These are phyloP conservation scores for Gorilla gorilla DNA, from an alignment of 2,113 vertebrate genomes.

Conservation along the genomic window DNA sequence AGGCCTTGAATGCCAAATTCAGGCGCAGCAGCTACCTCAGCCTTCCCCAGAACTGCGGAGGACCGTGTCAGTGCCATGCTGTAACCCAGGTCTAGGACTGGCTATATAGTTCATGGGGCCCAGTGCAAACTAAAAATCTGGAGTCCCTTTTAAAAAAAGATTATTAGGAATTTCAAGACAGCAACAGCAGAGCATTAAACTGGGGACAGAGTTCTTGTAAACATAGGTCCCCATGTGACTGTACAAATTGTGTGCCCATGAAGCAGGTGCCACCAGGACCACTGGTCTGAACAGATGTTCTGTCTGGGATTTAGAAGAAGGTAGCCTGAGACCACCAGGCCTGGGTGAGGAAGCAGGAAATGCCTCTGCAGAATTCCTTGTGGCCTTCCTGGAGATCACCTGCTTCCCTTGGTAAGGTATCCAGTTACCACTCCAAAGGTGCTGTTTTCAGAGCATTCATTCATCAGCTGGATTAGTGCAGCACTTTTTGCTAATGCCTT, in stretches of 20 bases:
- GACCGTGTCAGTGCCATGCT: background rate
- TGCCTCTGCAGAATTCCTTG: background rate
- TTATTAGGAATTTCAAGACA: background rate
- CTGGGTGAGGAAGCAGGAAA: conserved; percentile 50
- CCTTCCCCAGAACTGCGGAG: too few species aligned
- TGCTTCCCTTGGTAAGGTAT: background rate
- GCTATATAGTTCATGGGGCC: background rate
- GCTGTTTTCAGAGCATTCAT: background rate
- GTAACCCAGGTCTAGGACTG: background rate
- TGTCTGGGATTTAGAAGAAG: background rate
- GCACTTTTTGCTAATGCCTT: background rate
- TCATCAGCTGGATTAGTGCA: background rate
- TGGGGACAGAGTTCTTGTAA: background rate
- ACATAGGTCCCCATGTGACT: fast-evolving
- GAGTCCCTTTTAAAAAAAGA: background rate
- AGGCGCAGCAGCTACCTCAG: background rate
- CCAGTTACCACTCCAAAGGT: background rate
- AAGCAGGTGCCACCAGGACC: background rate
- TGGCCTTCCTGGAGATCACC: background rate
- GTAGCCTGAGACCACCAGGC: background rate
- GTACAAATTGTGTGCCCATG: fast-evolving
- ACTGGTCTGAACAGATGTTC: background rate
- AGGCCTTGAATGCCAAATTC: background rate
- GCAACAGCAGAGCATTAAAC: background rate
- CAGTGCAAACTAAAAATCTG: background rate